Base-by-base conservation (phyloP, 2,888 invertebrate species). In the Sesamia inferens region DNA sequence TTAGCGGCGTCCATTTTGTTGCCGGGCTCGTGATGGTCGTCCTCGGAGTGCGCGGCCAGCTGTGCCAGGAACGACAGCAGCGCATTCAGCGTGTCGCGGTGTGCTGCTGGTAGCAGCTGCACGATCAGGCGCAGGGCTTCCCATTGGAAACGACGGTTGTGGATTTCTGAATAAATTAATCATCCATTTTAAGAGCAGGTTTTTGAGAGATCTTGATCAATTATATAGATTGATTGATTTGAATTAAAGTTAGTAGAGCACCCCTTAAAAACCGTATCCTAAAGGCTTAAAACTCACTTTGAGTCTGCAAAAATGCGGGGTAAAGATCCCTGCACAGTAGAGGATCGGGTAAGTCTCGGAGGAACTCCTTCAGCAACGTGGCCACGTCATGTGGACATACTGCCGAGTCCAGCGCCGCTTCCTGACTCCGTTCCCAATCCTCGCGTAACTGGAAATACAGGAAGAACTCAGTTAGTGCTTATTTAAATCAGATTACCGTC, bases 1-100 rank as follows among this genome's bases (percentile, higher is more conserved):
- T 99, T 99, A 69, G 97, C 98, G 62, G 98, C 97, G 93, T 99
- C 98, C 99, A 99, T 99, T 96, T 98, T 99, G 95, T 99, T 99
- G 2, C 99, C 99, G 19, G 97, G 93, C 77, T 96, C 96, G 83
- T 96, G 96, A 81, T 96, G 96, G 68, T 95, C 95, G 91, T 98
- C 98, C 63, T 97, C 97, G 63, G 98, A 97, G 93, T 98, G 97
- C 74, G 97, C 96, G 0, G 98, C 98, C 47, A 99, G 97, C 84
- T 97, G 97, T 48, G 97, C 97, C 69, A 99, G 97, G 94, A 99
- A 99, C 86, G 97, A 97, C 59, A 99, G 96, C 79, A 99, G 96
- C 6, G 98, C 97, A 94, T 97, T 97, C 42, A 99, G 97, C 0
- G 99, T 99, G 96, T 99, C 99, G 64, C 99, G 97, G 94, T 99